Evolutionary conservation across 1,140 invertebrate genomes (phyloP), one percentile per base, ranked within the genome.

Genomic region (Charaxes varanes): DNA sequence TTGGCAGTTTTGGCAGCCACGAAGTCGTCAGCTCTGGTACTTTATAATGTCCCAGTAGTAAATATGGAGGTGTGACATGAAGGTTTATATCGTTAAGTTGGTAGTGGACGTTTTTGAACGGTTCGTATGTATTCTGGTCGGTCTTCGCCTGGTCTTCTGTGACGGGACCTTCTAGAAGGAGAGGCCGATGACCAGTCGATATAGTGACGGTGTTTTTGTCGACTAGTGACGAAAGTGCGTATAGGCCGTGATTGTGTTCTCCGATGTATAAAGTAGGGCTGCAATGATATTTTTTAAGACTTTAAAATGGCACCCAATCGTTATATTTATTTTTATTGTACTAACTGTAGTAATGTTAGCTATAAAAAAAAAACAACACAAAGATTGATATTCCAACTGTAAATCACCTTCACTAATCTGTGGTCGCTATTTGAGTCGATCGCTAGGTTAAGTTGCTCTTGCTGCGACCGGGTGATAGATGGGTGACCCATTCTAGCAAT

Each of bases 181-280:
- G 73, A 0, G 88, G 88, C 11, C 86, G 88, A 37, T 88, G 87
- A 3, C 86, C 87, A 1, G 87, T 86, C 0, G 89, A 89, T 72
- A 93, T 92, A 4, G 91, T 91, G 6, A 91, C 88, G 5, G 88
- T 90, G 40, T 91, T 91, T 56, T 94, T 91, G 83, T 98, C 96
- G 0, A 97, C 95, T 12, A 97, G 80, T 0, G 96, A 95, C 2
- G 94, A 94, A 22, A 98, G 71, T 0, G 96, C 97, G 79, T 98
- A 99, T 1, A 97, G 78, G 1, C 94, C 94, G 70, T 94, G 89
- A 37, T 87, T 86, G 78, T 96, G 92, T 76, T 98, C 93, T 3
- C 97, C 97, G 51, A 99, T 90, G 79, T 97, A 99, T 8, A 99
- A 84, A 0, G 95, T 97, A 34, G 94, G 94, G 54, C 94, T 96